phyloP scores from a whole-genome alignment of 1,140 invertebrate species.

The Ptiloglossa arizonensis region DNA sequence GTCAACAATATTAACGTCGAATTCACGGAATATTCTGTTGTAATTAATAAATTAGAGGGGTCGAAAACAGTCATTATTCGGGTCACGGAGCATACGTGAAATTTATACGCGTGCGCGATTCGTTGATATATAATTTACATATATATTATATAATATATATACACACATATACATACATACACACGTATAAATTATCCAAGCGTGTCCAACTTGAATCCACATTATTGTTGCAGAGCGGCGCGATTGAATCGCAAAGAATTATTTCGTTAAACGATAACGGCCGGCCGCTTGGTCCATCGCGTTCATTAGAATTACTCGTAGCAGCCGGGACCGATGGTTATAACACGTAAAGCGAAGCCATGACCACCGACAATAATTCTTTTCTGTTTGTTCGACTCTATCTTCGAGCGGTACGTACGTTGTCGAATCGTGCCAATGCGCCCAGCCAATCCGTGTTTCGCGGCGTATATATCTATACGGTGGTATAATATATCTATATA shows the following conservation, averaged over 20 bases:
- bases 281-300: background rate
- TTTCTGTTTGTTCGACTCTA: conserved; percentile 24
- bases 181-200: conserved; percentile 6
- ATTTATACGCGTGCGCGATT: conserved; percentile 4
- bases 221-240: background rate
- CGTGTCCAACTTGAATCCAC: conserved; percentile 6
- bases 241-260: background rate
- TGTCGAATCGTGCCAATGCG: conserved; percentile 35
- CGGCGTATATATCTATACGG: conserved; percentile 8
- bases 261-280: conserved; percentile 2
- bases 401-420: conserved; percentile 3
- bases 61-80: conserved; percentile 8
- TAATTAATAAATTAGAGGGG: conserved; percentile 16
- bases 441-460: conserved; percentile 25
- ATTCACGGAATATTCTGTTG: background rate
- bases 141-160: too few relatives aligned
- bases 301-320: conserved; percentile 14
- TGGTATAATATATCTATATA: conserved; percentile 42
- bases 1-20: background rate
- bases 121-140: background rate
- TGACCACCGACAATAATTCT: conserved; percentile 16
- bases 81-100: conserved; percentile 3
- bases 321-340: background rate
- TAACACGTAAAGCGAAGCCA: background rate
- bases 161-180: too few relatives aligned